A percentile compares a stretch with the other conserved stretches of the same genome.
Evolutionary conservation across 2,888 invertebrate genomes (phyloP).

Genomic region (Campaea margaritaria): DNA sequence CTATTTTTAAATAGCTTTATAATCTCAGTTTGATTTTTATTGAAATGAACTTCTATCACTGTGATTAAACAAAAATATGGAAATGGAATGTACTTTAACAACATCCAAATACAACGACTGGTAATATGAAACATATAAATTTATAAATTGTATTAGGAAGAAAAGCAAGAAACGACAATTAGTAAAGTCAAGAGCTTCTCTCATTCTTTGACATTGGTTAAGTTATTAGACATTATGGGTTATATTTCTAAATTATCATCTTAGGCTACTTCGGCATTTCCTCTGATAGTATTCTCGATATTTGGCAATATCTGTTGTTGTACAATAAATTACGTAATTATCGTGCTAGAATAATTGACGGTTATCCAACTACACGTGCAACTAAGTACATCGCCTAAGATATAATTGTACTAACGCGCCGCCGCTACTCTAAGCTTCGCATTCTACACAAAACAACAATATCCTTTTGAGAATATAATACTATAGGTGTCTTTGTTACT

Average conservation of each 20-base stretch:
- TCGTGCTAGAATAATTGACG: constrained; percentile 61
- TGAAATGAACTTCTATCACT: background rate
- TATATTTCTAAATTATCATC: background rate
- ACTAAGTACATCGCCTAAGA: constrained; percentile 54
- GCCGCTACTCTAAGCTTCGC: constrained; percentile 55
- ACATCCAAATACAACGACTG: constrained; percentile 32
- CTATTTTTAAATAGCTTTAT: constrained; percentile 4
- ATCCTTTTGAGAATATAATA: constrained; percentile 64
- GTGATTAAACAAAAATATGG: constrained; percentile 46
- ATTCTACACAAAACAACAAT: constrained; percentile 65
- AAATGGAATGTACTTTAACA: constrained; percentile 66
- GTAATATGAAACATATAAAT: constrained; percentile 29
- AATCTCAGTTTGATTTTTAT: constrained; percentile 3
- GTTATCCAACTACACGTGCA: constrained; percentile 53
- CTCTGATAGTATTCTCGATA: background rate
- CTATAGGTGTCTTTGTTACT: constrained; percentile 54
- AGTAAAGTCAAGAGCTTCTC: constrained; percentile 7
- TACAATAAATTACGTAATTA: constrained; percentile 22
- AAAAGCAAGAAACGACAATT: constrained; percentile 31
- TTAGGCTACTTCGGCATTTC: background rate
- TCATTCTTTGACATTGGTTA: background rate
- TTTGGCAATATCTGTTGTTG: constrained; percentile 14
- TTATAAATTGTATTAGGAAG: constrained; percentile 25
- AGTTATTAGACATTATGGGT: background rate
- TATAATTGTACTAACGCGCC: constrained; percentile 62